These are phyloP conservation scores for Bathynomus jamesi DNA, from an alignment of 1,140 invertebrate species.

Conservation along the genomic window DNA sequence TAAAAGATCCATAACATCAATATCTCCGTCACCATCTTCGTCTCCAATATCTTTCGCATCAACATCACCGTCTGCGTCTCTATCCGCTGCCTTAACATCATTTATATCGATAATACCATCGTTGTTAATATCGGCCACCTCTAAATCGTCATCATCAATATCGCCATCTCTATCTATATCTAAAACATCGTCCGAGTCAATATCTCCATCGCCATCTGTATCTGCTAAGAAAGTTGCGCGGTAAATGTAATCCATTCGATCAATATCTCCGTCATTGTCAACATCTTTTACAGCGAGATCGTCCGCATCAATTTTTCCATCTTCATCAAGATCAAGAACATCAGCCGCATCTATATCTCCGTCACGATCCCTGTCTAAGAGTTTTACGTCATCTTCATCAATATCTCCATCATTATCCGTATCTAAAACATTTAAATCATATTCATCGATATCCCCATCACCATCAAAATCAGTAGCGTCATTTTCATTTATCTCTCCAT, in stretches of 20 bases:
- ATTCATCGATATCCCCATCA: conserved; percentile 16
- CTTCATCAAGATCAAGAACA: conserved; percentile 17
- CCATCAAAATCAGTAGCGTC: conserved; percentile 26
- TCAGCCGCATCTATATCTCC: conserved; percentile 13
- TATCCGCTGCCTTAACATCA: conserved; percentile 10
- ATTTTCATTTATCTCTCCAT: conserved; percentile 27
- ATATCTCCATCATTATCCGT: conserved; percentile 30
- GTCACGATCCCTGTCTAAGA: conserved; percentile 11
- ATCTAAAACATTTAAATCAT: conserved; percentile 24
- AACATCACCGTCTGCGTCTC: conserved; percentile 19
- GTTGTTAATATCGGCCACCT: conserved; percentile 11
- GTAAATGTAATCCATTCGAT: conserved; percentile 19
- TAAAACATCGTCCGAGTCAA: conserved; percentile 14
- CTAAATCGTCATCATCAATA: conserved; percentile 20
- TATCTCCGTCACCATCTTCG: conserved; percentile 19
- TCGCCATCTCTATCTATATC: conserved; percentile 30
- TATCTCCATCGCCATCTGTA: conserved; percentile 28
- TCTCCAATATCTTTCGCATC: conserved; percentile 9
- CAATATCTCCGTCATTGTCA: conserved; percentile 32
- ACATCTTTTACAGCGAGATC: conserved; percentile 22
- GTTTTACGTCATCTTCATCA: conserved; percentile 18
- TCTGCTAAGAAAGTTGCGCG: conserved; percentile 14
- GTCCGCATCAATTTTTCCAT: conserved; percentile 9
- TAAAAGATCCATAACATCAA: conserved; percentile 5
- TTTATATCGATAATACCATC: conserved; percentile 12